Evolutionary conservation across 2,888 invertebrate species (phyloP).

Genomic region (Phragmatobia fuliginosa): DNA sequence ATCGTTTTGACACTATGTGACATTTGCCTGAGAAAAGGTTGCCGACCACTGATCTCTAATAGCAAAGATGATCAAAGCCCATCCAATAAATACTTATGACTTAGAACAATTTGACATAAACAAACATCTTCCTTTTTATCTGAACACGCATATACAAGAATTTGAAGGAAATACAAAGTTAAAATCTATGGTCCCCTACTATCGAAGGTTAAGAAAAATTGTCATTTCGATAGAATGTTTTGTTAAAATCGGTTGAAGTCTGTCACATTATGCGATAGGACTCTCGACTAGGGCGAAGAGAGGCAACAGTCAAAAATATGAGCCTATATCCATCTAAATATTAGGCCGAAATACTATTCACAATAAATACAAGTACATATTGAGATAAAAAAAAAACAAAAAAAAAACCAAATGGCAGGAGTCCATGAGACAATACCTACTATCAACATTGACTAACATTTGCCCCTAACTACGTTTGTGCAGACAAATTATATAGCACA

Average conservation of each 20-base stretch:
- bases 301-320: slow-evolving; percentile 27
- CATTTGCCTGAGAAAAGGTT: too few relatives aligned
- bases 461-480: slow-evolving; percentile 56
- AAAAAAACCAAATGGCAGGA: slow-evolving; percentile 52
- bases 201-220: slow-evolving; percentile 65
- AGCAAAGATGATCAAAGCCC: not conserved
- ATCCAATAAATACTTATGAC: too few relatives aligned
- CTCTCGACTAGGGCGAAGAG: slow-evolving; percentile 57
- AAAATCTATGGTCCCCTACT: slow-evolving; percentile 82
- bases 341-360: slow-evolving; percentile 42
- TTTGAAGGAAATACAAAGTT: slow-evolving; percentile 29
- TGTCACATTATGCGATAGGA: slow-evolving; percentile 55
- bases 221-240: slow-evolving; percentile 63
- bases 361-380: slow-evolving; percentile 31
- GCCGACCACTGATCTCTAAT: too few relatives aligned
- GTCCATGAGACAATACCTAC: slow-evolving; percentile 38
- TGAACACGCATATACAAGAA: slow-evolving; percentile 17
- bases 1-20: too few relatives aligned
- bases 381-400: slow-evolving; percentile 16
- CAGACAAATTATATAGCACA: slow-evolving; percentile 48
- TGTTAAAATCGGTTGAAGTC: slow-evolving; percentile 64
- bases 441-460: slow-evolving; percentile 46
- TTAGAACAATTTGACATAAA: not conserved
- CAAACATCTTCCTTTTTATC: slow-evolving; percentile 10
- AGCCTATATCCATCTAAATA: slow-evolving; percentile 25